Base-by-base conservation (phyloP, 2,113 vertebrate genomes). In the Columba livia region DNA sequence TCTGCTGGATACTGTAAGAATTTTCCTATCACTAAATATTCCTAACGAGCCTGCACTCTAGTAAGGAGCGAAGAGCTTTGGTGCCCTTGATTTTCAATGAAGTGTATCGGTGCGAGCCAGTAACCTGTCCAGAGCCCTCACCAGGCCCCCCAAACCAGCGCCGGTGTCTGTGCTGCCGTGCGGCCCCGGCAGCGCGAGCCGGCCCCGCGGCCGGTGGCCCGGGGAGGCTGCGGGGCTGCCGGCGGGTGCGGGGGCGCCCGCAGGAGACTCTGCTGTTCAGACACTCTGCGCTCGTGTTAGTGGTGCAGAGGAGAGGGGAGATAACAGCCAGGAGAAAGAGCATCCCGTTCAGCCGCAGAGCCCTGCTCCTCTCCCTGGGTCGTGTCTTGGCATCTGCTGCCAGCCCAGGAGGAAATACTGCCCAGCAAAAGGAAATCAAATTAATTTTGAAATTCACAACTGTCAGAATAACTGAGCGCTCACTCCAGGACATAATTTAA, bases 21-120 rank as follows among this genome's bases (percentile, higher is more conserved):
- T 94, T 97, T 91, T 80, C 70, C 60, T 67, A 44, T 88, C 80
- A 31, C 83, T 77, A 67, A 90, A 87, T 94, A 87, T 85, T 86
- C 70, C 47, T 83, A 89, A 91, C 69, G 89, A 81, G 58, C 58
- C 34, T 50, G 65, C 38, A 15, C 66, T 81, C 91, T 72, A 72
- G 28, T 50, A 88, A 36, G 71, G 61, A 69, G 80, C 62, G 21
- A 69, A 87, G 79, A 91, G 38, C 74, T 48, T 42, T 0, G 11
- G 53, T 86, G 53, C 75, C 58, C 81, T 70, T 73, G 85, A 50
- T 84, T 93, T 93, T 88, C 84, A 83, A 96, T 91, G 44, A 92
- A 95, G 89, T 11, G 28, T 47, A 72, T 80, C 91, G 15, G 23
- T 73, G 79, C 25, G 56, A 96, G 95, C 94, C 95, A 84, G 54